Evolutionary conservation across 2,113 vertebrate genomes (phyloP).

Genomic region (Trogon melanurus): DNA sequence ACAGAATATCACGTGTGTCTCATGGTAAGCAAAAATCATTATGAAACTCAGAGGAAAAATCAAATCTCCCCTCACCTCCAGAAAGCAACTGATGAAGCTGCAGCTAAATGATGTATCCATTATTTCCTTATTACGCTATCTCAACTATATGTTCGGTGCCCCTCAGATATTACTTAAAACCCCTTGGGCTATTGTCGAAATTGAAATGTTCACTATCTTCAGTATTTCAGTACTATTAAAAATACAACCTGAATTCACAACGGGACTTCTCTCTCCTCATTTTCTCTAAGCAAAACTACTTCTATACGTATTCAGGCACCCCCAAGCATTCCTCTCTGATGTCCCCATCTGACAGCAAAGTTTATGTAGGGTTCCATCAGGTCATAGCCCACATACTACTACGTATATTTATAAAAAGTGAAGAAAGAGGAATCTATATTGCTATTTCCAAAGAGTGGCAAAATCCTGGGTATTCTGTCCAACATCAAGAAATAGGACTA

Average conservation of each 20-base stretch:
- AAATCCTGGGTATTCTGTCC: background rate
- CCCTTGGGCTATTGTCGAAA: constrained; percentile 14
- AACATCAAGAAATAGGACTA: background rate
- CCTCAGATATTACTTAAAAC: background rate
- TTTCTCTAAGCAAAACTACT: constrained; percentile 17
- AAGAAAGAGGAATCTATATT: background rate
- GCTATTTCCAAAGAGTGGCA: background rate
- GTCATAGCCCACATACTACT: background rate
- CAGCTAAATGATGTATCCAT: background rate
- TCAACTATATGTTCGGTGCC: background rate
- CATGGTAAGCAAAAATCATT: background rate
- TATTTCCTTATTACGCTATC: background rate
- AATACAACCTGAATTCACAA: constrained; percentile 7
- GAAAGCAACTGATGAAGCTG: background rate
- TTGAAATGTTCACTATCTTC: constrained; percentile 14
- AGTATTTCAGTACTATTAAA: constrained; percentile 5
- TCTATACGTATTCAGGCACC: background rate
- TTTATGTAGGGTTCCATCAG: background rate
- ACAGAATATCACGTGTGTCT: background rate
- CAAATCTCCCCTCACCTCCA: background rate
- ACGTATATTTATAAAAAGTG: no score
- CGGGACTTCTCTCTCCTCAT: background rate
- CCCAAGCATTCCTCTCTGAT: background rate
- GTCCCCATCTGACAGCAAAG: background rate
- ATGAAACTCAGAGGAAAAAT: background rate